Percentiles rank a stretch among this genome's conserved stretches.
Evolutionary conservation across 2,888 invertebrate species (phyloP).

Genomic region (Macrophya alboannulata): DNA sequence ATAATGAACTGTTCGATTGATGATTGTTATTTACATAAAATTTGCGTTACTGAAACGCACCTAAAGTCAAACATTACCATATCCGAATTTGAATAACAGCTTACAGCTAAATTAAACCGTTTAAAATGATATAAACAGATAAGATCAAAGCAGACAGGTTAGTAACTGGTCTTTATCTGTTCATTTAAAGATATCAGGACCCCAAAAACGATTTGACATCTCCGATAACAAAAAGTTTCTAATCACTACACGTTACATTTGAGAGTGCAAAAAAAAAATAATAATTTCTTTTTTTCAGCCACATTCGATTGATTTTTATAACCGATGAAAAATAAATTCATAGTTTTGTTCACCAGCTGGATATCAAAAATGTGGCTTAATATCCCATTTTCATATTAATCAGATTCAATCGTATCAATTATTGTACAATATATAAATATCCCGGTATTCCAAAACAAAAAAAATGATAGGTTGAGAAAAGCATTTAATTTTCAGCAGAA

Average conservation of each 20-base stretch:
- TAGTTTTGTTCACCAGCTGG: neutral
- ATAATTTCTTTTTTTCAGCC: neutral
- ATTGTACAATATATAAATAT: neutral
- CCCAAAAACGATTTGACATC: neutral
- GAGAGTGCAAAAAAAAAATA: neutral
- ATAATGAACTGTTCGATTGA: neutral
- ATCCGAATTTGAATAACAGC: neutral
- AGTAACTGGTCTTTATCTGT: neutral
- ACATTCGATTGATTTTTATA: neutral
- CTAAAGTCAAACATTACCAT: neutral
- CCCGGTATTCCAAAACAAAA: neutral
- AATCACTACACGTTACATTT: neutral
- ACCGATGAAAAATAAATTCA: neutral
- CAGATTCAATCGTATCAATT: neutral
- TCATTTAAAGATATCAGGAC: neutral
- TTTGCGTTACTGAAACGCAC: neutral
- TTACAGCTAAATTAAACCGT: neutral
- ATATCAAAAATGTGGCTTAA: neutral
- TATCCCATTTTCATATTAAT: neutral
- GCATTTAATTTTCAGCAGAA: neutral
- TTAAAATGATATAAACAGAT: neutral
- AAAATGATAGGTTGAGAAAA: too few species aligned
- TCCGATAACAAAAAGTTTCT: neutral
- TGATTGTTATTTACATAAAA: slow-evolving; percentile 4
- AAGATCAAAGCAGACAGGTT: neutral